Evolutionary conservation across 2,797 vertebrate species (phyloP).

Genomic region (Pogoniulus pusillus): DNA sequence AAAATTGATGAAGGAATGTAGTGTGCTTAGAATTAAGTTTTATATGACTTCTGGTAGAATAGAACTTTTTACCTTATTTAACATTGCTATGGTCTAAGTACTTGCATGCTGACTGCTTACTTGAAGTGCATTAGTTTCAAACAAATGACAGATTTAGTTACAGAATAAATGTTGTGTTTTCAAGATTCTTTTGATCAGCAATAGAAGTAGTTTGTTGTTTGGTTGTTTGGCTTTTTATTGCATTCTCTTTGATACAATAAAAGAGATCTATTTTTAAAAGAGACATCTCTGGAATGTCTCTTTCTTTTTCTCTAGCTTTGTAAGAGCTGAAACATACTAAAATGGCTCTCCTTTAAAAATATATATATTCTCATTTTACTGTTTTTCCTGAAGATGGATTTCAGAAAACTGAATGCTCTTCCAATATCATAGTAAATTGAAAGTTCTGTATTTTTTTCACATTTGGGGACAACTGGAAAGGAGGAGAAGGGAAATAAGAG

Average conservation of each 20-base stretch:
- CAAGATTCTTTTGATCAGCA: not conserved
- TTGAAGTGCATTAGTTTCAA: not conserved
- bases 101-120: not conserved
- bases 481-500: not conserved
- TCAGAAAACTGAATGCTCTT: not conserved
- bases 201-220: not conserved
- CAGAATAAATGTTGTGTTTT: not conserved
- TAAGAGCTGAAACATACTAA: not conserved
- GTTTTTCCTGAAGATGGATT: not conserved
- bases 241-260: not conserved
- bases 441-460: not conserved
- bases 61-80: not conserved
- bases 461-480: not conserved
- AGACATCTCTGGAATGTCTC: not conserved
- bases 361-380: not conserved
- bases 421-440: not conserved
- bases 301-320: not conserved
- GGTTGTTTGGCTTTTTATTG: rapidly evolving
- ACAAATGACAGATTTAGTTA: not conserved
- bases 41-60: not conserved
- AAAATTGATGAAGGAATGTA: not conserved
- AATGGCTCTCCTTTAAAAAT: not conserved
- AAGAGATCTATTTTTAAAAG: not conserved
- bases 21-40: not conserved
- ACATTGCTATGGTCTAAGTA: not conserved